Conservation (phyloP, 1,140 invertebrate genomes). For the Aphelinus atriplicis region DNA sequence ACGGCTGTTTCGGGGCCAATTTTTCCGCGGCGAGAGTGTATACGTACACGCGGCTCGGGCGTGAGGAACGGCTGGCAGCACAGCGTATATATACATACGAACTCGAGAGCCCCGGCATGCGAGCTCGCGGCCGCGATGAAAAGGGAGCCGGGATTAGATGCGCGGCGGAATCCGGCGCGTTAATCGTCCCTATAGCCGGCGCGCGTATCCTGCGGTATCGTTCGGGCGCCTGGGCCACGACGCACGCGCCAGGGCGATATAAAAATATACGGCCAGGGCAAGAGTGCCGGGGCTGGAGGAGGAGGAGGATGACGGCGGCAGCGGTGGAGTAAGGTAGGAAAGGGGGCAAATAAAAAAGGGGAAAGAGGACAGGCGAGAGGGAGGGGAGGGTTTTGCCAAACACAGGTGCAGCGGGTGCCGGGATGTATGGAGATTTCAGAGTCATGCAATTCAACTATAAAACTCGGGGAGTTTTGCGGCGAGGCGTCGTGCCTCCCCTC, state of each 20-base stretch:
- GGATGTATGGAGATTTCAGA: slow-evolving; percentile 64
- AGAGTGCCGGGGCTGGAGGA: slow-evolving; percentile 30
- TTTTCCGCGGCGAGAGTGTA: slow-evolving; percentile 14
- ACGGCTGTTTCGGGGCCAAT: slow-evolving; percentile 5
- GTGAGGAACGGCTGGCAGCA: neutral
- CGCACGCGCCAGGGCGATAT: slow-evolving; percentile 17
- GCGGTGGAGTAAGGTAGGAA: slow-evolving; percentile 37
- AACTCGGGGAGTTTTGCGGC: slow-evolving; percentile 66
- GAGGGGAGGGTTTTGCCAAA: slow-evolving; percentile 39
- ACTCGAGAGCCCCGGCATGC: no score
- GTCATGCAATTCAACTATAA: slow-evolving; percentile 68
- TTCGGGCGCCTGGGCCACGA: slow-evolving; percentile 8
- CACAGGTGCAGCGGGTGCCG: slow-evolving; percentile 10
- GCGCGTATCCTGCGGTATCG: neutral
- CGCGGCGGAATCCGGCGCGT: slow-evolving; percentile 17
- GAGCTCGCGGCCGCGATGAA: no score
- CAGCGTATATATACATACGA: no score
- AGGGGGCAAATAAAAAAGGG: slow-evolving; percentile 16
- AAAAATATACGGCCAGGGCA: slow-evolving; percentile 34
- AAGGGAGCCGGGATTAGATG: no score
- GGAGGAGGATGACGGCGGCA: slow-evolving; percentile 26
- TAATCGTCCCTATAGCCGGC: slow-evolving; percentile 20
- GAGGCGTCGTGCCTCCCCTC: slow-evolving; percentile 56
- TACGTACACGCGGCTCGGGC: neutral
- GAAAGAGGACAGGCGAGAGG: slow-evolving; percentile 34